Evolutionary conservation across 2,113 vertebrate genomes (phyloP), one percentile per base, ranked within the genome.

Genomic region (Trachemys scripta): DNA sequence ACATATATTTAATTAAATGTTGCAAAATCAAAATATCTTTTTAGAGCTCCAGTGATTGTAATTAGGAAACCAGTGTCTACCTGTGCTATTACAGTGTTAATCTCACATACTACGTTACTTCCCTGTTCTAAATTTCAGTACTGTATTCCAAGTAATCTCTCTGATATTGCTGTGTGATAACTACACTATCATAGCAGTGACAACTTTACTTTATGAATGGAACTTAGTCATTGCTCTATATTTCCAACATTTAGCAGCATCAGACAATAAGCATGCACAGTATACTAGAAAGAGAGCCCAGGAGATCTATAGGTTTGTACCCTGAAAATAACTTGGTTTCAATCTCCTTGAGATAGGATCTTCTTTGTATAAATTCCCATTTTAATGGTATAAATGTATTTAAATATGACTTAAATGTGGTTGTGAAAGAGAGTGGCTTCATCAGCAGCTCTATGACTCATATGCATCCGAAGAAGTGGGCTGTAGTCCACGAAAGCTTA

Each of bases 101-200:
- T 78, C 6, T 80, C 1, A 14, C 78, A 8, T 0, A 1, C 38
- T 1, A n/a, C 1, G 0, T 75, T 62, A 80, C 29, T 85, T 89
- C 19, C 83, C 7, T 12, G 17, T 50, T 79, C 56, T 35, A 94
- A 51, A 8, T 89, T 89, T 25, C 31, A 35, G 29, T 79, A 53
- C 2, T 53, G 51, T 53, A 27, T 50, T 94, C 20, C 35, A 88
- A 89, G n/a, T 91, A 80, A n/a, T 95, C 29, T 16, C 27, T 7
- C 31, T 35, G 42, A 45, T 45, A 45, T 45, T 45, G 42, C 42
- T 45, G 42, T 45, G 42, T 45, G 42, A 45, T 45, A 45, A 45
- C 42, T 45, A 5, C 42, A 45, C 45, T 45, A 45, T 35, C 31
- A 4, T 65, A 17, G 31, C 62, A 38, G 19, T 49, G 12, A 59